Conservation (phyloP, 2,797 vertebrate species). For the Lagocephalus sceleratus region DNA sequence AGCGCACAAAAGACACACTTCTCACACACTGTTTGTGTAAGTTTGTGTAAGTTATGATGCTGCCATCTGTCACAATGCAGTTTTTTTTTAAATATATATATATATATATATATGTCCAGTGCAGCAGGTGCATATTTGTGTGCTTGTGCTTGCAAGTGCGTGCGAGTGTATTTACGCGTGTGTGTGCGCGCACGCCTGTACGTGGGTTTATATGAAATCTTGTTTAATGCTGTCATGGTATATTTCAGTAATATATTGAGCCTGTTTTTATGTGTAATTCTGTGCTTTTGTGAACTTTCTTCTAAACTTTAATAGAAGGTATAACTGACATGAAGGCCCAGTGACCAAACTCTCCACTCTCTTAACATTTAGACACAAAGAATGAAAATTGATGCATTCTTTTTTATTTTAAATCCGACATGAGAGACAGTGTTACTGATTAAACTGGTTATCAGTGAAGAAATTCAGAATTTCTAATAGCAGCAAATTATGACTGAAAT, state of each 20-base stretch:
- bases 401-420: neutral
- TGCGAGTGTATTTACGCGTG: neutral
- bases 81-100: too few relatives aligned
- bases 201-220: neutral
- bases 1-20: too few relatives aligned
- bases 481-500: too few relatives aligned
- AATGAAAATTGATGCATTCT: neutral
- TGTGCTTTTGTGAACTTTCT: neutral
- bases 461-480: too few relatives aligned
- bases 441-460: too few relatives aligned
- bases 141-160: conserved; percentile 13
- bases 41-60: too few relatives aligned
- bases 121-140: conserved; percentile 57
- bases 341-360: neutral
- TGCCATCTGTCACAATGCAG: too few relatives aligned
- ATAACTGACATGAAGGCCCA: neutral
- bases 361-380: neutral
- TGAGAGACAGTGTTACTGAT: too few relatives aligned
- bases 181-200: neutral
- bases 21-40: too few relatives aligned
- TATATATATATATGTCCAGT: neutral
- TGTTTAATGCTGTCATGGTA: neutral
- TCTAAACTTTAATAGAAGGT: neutral
- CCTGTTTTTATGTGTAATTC: too few relatives aligned
- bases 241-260: too few relatives aligned